phyloP scores from a whole-genome alignment of 1,140 invertebrate species.

The Melitaea cinxia region DNA sequence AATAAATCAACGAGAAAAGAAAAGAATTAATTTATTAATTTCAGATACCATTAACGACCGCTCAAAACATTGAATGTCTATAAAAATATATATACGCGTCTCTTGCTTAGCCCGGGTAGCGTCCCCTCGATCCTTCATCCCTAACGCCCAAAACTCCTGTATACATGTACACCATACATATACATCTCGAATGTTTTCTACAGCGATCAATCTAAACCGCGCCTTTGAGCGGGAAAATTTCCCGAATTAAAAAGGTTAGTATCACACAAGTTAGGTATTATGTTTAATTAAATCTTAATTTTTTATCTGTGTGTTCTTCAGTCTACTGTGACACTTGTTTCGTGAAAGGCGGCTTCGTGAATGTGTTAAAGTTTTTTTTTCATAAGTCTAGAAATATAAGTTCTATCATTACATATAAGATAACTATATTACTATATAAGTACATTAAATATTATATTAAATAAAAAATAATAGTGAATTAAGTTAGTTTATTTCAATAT shows the following conservation, averaged over 20 bases:
- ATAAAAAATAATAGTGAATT: too few species aligned
- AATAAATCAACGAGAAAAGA: not conserved
- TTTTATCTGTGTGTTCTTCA: too few species aligned
- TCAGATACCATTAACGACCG: conserved; percentile 14
- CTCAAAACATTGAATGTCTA: conserved; percentile 28
- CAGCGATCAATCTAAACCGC: conserved; percentile 32
- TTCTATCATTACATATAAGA: too few species aligned
- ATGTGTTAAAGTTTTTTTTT: too few species aligned
- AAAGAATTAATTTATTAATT: conserved; percentile 9
- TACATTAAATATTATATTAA: too few species aligned
- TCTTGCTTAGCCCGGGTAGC: conserved; percentile 10
- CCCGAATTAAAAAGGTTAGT: not conserved
- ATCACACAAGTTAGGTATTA: too few species aligned
- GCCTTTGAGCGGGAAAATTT: conserved; percentile 4
- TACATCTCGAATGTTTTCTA: conserved; percentile 13
- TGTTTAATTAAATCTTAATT: not conserved
- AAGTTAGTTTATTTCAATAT: too few species aligned
- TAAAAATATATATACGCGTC: conserved; percentile 30
- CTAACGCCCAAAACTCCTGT: conserved; percentile 24
- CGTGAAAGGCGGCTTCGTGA: too few species aligned
- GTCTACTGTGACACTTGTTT: too few species aligned
- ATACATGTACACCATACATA: not conserved
- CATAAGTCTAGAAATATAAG: too few species aligned
- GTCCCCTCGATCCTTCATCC: conserved; percentile 22
- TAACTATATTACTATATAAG: too few species aligned